phyloP scores from a whole-genome alignment of 1,140 invertebrate genomes.

The Megalonaias nervosa region DNA sequence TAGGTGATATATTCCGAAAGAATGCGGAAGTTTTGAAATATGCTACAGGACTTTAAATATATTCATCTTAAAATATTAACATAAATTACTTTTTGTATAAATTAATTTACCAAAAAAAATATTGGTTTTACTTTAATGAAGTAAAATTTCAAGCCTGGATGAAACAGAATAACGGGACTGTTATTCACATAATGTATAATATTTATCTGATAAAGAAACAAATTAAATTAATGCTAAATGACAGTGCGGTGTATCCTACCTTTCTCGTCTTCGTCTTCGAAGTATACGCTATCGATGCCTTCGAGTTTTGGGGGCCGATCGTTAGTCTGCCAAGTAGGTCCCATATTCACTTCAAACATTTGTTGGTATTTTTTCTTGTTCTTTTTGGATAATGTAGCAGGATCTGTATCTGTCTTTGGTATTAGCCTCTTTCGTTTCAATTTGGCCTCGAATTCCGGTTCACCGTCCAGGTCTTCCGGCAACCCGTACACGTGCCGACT shows the following conservation, averaged over 20 bases:
- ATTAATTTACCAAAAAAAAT: no score
- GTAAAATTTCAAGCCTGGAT: no score
- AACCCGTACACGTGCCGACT: conserved; percentile 50
- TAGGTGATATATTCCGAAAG: no score
- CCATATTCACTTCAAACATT: conserved; percentile 42
- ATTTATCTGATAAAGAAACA: no score
- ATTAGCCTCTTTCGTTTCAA: background rate
- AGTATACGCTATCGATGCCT: conserved; percentile 49
- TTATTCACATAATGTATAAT: no score
- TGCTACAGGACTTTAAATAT: no score
- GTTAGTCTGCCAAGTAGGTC: conserved; percentile 22
- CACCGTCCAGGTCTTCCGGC: conserved; percentile 36
- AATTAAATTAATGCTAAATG: no score
- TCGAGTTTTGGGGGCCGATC: conserved; percentile 52
- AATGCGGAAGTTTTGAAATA: no score
- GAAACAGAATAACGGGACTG: no score
- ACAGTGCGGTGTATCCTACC: conserved; percentile 29
- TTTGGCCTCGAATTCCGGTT: background rate
- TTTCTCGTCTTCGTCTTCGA: conserved; percentile 43
- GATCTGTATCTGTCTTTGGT: conserved; percentile 6
- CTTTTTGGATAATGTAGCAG: conserved; percentile 15
- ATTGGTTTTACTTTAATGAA: no score
- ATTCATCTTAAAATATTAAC: no score
- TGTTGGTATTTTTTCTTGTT: conserved; percentile 40
- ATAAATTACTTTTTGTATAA: no score